Conservation (phyloP, 2,113 vertebrate genomes). For the Pollachius pollachius region DNA sequence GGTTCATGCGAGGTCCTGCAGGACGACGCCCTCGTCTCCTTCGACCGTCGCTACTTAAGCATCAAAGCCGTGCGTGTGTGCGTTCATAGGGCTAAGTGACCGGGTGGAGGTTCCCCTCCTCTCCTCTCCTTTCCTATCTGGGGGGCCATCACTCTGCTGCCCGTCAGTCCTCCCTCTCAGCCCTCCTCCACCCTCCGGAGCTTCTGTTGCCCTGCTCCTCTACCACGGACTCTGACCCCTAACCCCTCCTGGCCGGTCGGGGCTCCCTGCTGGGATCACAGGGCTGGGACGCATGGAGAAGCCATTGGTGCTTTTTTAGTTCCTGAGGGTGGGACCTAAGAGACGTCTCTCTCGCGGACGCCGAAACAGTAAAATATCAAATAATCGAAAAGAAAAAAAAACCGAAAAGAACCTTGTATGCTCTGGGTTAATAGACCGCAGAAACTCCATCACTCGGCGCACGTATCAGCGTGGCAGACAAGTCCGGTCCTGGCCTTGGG, state of each 20-base stretch:
- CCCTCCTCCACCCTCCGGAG: conserved; percentile 40
- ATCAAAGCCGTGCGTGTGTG: conserved; percentile 61
- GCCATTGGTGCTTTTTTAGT: conserved; percentile 42
- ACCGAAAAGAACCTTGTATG: no score
- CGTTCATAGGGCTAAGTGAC: conserved; percentile 31
- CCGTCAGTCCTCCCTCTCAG: conserved; percentile 35
- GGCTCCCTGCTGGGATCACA: conserved; percentile 55
- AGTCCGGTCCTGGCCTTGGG: no score
- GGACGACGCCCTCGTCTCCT: conserved; percentile 43
- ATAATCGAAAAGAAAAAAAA: no score
- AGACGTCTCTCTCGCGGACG: no score
- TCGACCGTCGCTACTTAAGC: conserved; percentile 54
- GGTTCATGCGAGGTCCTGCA: conserved; percentile 62
- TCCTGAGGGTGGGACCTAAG: not conserved
- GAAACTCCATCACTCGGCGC: no score
- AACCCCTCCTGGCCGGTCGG: conserved; percentile 19
- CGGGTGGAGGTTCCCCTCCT: conserved; percentile 36
- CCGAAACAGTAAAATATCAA: no score
- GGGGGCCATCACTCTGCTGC: conserved; percentile 61
- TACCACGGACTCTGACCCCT: conserved; percentile 48
- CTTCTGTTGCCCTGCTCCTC: conserved; percentile 33
- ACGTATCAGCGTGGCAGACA: no score
- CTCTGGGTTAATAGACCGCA: no score
- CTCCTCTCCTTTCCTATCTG: conserved; percentile 43
- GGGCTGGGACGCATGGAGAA: conserved; percentile 45